These are phyloP conservation scores for Corynorhinus townsendii DNA, from an alignment of 2,113 vertebrate species.

Conservation along the genomic window DNA sequence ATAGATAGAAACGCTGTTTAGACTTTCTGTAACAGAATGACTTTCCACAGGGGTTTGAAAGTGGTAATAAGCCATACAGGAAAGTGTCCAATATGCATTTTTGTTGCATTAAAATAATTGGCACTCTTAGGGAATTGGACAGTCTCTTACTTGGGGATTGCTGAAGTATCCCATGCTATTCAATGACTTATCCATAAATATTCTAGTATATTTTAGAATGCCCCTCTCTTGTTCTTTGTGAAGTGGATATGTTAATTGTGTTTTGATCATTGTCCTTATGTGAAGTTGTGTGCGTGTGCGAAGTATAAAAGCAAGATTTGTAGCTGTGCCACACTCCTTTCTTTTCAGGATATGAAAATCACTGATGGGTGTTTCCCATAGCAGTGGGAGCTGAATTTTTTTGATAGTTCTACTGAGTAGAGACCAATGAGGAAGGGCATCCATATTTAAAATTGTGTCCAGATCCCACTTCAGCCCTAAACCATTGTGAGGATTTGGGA, in stretches of 20 bases:
- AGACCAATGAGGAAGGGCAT: neutral
- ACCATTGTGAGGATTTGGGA: neutral
- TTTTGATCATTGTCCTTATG: neutral
- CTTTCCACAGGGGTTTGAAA: neutral
- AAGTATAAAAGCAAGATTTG: neutral
- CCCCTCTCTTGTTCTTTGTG: neutral
- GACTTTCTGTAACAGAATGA: neutral
- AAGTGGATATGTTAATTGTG: neutral
- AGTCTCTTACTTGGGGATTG: neutral
- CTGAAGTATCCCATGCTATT: neutral
- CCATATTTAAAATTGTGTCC: neutral
- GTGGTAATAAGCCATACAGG: slow-evolving; percentile 15
- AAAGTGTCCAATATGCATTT: neutral
- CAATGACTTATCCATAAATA: neutral
- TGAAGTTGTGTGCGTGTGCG: neutral
- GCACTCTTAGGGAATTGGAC: neutral
- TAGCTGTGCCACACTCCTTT: neutral
- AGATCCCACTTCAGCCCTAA: neutral
- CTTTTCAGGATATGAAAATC: neutral
- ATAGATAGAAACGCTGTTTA: neutral
- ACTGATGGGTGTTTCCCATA: neutral
- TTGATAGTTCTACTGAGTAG: neutral
- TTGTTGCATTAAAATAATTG: slow-evolving; percentile 23
- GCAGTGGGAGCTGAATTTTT: neutral
- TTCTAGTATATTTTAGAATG: neutral